Evolutionary conservation across 1,140 invertebrate species (phyloP), one percentile per base, ranked within the genome.

Genomic region (Ceratosolen solmsi): DNA sequence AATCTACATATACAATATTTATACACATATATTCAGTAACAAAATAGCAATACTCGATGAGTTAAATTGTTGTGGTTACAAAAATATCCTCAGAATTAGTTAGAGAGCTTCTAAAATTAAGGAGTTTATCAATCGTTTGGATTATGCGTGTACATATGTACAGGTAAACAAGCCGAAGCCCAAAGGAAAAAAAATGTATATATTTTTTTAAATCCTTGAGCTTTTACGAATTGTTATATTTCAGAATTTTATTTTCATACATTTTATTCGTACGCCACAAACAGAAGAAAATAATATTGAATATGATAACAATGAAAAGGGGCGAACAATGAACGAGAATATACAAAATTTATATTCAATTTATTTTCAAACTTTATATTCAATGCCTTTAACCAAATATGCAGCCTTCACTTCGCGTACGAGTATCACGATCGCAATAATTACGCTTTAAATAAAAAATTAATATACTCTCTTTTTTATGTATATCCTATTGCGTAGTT

Each of bases 41-140:
- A 90, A 88, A 89, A 90, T 90, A 91, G 88, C 89, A 90, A 90
- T 91, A 91, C 87, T 91, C 87, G 87, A 84, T 88, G 85, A 87
- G 85, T 88, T 88, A 84, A 84, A 65, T 86, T 70, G 73, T 89
- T 86, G 86, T 88, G 85, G 87, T 91, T 90, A 90, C 87, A 91
- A 91, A 90, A 91, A 91, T 90, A 91, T 90, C 83, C 84, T 87
- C 87, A 88, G 86, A 86, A 89, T 90, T 90, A 70, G 49, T 86
- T 89, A 90, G 88, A 91, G 90, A 91, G 89, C 89, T 89, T 87
- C 84, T 88, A 86, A 85, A 87, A 82, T 82, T 87, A 73, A 73
- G 8, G 36, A 79, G 51, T 80, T 80, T 77, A 27, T 68, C 63
- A 49, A 36, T 71, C 38, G 46, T 60, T 73, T 25, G 46, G 49